These are phyloP conservation scores for Virgularia gustaviana DNA, from an alignment of 92 coral and sea anemone species.

Conservation along the genomic window DNA sequence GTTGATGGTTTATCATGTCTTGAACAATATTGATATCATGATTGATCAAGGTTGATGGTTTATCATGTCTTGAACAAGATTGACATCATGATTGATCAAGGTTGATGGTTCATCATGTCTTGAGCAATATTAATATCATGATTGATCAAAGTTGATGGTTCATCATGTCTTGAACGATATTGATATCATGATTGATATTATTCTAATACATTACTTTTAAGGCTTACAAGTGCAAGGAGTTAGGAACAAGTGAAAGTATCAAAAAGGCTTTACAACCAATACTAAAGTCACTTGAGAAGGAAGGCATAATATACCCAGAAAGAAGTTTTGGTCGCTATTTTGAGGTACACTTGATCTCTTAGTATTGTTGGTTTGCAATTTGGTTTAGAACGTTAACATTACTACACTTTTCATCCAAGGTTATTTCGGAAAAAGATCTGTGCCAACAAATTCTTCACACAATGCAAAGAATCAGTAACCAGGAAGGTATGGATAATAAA, in stretches of 20 bases:
- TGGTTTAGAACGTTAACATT: not conserved
- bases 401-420: conserved; percentile 52
- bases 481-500: not conserved
- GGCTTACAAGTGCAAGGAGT: not conserved
- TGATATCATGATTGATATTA: too few relatives aligned
- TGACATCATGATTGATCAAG: too few relatives aligned
- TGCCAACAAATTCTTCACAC: conserved; percentile 60
- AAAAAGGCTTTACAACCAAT: conserved; percentile 44
- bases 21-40: not conserved
- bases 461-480: conserved; percentile 32
- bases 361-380: not conserved
- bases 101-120: not conserved
- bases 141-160: not conserved
- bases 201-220: too few relatives aligned
- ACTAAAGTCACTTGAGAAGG: conserved; percentile 59
- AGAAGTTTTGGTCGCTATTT: not conserved
- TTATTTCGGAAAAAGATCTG: conserved; percentile 66
- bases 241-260: conserved; percentile 9
- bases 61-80: too few relatives aligned
- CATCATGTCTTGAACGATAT: too few relatives aligned
- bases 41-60: not conserved
- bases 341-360: conserved; percentile 8
- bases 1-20: not conserved
- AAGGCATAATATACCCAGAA: conserved; percentile 61
- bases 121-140: not conserved